phyloP scores from a whole-genome alignment of 37 sponge, comb jelly and placozoan species.

The Tethya wilhelma region DNA sequence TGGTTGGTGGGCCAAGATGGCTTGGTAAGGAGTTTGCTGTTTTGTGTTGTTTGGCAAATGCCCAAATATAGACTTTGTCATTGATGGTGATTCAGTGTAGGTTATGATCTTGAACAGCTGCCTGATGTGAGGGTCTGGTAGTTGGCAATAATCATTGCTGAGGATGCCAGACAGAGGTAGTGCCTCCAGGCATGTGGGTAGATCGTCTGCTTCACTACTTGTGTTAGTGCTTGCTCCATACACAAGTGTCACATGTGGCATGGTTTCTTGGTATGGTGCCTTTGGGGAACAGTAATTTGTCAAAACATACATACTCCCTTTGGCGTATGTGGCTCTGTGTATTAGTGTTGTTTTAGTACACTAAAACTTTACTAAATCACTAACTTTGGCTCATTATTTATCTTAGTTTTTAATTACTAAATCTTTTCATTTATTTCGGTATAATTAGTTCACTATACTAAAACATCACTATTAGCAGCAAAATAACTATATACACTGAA shows the following conservation, averaged over 20 bases:
- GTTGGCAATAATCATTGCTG: constrained; percentile 27
- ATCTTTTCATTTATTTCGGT: too few species aligned
- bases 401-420: too few species aligned
- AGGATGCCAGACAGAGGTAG: background rate
- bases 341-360: too few species aligned
- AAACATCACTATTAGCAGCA: too few species aligned
- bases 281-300: constrained; percentile 14
- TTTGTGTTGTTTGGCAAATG: background rate
- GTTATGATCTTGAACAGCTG: constrained; percentile 25
- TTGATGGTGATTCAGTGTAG: constrained; percentile 22
- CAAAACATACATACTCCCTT: constrained; percentile 19
- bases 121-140: constrained; percentile 36
- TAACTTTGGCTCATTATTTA: too few species aligned
- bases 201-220: background rate
- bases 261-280: background rate
- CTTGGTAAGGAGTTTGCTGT: constrained; percentile 6
- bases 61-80: constrained; percentile 24
- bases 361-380: too few species aligned
- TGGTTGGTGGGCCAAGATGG: constrained; percentile 14
- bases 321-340: constrained; percentile 11
- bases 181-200: constrained; percentile 39
- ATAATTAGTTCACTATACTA: too few species aligned
- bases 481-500: too few species aligned
- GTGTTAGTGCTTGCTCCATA: background rate
- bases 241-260: background rate